Conservation (phyloP, 2,888 invertebrate genomes). For the Alsophila aescularia region DNA sequence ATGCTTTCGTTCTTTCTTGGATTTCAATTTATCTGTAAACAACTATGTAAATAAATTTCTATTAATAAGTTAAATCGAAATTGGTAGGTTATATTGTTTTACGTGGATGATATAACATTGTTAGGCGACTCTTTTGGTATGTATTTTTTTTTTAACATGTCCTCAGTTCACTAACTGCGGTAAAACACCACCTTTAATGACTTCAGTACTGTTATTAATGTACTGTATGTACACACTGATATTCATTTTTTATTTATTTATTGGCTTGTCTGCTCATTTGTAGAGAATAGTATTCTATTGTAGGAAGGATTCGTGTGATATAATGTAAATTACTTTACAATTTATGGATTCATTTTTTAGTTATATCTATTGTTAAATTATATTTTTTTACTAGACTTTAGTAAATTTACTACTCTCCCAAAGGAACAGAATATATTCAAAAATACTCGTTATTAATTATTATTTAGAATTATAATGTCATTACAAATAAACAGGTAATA, state of each 20-base stretch:
- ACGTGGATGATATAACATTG: conserved; percentile 9
- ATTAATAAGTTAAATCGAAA: conserved; percentile 5
- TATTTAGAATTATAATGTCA: neutral
- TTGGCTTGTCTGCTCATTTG: conserved; percentile 55
- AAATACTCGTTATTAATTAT: neutral
- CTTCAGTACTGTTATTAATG: neutral
- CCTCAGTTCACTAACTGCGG: neutral
- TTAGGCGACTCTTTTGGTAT: neutral
- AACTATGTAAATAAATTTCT: conserved; percentile 18
- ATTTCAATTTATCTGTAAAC: neutral
- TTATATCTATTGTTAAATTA: conserved; percentile 62
- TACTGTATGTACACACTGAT: conserved; percentile 5
- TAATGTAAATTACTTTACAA: conserved; percentile 72
- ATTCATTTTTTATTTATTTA: conserved; percentile 53
- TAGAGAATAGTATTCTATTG: conserved; percentile 51
- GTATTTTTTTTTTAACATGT: conserved; percentile 1
- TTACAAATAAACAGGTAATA: neutral
- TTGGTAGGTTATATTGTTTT: neutral
- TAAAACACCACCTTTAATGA: conserved; percentile 45
- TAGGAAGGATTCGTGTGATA: conserved; percentile 75
- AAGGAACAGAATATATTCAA: conserved; percentile 60
- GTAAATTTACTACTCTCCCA: conserved; percentile 59
- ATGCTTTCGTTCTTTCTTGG: neutral
- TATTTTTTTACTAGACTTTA: conserved; percentile 43
- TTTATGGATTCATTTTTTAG: conserved; percentile 57